Conservation (phyloP, 2,113 vertebrate genomes). For the Pituophis catenifer region DNA sequence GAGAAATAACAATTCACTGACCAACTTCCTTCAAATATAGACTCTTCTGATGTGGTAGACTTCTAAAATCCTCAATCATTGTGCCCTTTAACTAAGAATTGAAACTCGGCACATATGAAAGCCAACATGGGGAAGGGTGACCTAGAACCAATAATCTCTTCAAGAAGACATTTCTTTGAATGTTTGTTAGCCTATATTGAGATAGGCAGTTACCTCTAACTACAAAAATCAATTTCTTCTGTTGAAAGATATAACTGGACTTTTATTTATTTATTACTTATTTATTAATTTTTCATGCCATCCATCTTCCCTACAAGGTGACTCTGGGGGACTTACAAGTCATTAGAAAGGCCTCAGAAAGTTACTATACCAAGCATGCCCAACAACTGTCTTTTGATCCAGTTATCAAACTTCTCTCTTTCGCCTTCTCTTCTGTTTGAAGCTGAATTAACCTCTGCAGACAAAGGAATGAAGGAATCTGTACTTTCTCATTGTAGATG, state of each 20-base stretch:
- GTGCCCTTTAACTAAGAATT: not conserved
- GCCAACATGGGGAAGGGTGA: not conserved
- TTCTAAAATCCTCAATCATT: not conserved
- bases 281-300: not conserved
- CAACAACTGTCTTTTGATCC: not conserved
- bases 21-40: not conserved
- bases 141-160: not conserved
- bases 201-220: not conserved
- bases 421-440: not conserved
- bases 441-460: not conserved
- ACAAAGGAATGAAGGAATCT: not conserved
- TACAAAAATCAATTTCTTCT: not conserved
- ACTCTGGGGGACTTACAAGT: not conserved
- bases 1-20: not conserved
- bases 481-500: slow-evolving; percentile 76
- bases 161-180: not conserved
- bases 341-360: not conserved
- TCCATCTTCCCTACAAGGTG: not conserved
- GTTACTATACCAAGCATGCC: not conserved
- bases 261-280: not conserved
- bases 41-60: not conserved
- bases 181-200: not conserved
- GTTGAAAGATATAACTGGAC: not conserved
- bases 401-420: not conserved
- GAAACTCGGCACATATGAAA: not conserved